Evolutionary conservation across 64 coral and sea anemone species (phyloP), one percentile per base, ranked within the genome.

Genomic region (Actinia equina): DNA sequence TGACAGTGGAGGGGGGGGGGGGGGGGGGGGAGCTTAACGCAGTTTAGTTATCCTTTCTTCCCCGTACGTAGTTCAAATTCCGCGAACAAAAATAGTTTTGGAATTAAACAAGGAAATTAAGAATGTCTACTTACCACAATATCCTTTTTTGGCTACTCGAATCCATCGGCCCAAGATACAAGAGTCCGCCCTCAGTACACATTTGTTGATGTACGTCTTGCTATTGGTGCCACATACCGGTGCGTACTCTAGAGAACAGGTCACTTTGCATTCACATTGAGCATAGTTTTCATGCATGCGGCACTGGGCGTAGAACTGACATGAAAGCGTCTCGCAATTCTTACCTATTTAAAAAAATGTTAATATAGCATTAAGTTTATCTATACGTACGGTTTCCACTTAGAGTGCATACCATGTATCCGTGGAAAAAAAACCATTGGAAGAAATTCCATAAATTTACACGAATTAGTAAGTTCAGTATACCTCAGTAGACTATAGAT

Each of bases 151-250:
- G 52, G 86, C 80, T 4, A n/a, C 80, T 17, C 41, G 11, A 43
- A 92, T 92, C 85, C 22, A 59, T 55, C 52, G 22, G 13, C 85
- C 74, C 18, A 83, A 9, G 4, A 14, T 30, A 83, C 90, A 92
- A 3, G 79, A 62, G 25, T 92, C 90, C 17, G 49, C 45, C 41
- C 64, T 82, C 25, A 92, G 19, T 0, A 87, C 90, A 30, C 90
- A 92, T 61, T 57, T 67, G 49, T 83, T 92, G 25, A 92, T 56
- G 77, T 92, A 92, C 2, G 84, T 82, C 86, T 92, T 92, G 59
- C 49, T 86, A 59, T 92, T 71, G 2, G 59, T 82, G 3, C 90
- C 90, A 60, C 90, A 92, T 17, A 92, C 51, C 6, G 27, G 59
- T 27, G 23, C 77, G 23, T 89, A 67, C 11, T 83, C 9, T 7